Evolutionary conservation across 1,140 invertebrate species (phyloP).

Genomic region (Panulirus ornatus): DNA sequence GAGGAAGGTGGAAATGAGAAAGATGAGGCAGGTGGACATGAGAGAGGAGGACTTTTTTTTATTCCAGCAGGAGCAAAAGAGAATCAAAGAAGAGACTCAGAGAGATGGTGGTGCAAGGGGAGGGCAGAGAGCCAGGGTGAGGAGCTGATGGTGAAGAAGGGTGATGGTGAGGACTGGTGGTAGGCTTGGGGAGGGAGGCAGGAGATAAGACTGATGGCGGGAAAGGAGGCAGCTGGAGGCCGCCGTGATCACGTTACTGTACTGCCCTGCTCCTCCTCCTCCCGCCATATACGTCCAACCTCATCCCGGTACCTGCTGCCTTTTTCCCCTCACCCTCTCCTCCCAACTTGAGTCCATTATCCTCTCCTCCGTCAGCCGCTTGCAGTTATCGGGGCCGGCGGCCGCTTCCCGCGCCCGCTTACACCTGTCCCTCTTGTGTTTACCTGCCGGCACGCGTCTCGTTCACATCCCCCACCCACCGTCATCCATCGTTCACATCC

Average conservation of each 20-base stretch:
- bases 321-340: neutral
- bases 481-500: neutral
- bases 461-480: neutral
- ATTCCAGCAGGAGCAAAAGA: neutral
- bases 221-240: constrained; percentile 23
- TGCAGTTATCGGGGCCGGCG: neutral
- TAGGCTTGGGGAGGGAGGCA: neutral
- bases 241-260: constrained; percentile 42
- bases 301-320: neutral
- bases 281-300: neutral
- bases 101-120: neutral
- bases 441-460: too few species aligned
- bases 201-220: constrained; percentile 41
- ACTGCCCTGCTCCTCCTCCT: neutral
- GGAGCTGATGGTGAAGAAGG: constrained; percentile 1
- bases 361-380: neutral
- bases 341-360: too few species aligned
- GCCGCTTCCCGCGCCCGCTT: neutral
- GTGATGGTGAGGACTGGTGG: constrained; percentile 15
- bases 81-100: neutral
- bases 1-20: neutral
- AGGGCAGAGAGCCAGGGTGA: neutral
- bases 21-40: neutral
- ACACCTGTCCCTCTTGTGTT: neutral
- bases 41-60: neutral